Evolutionary conservation across 37 sponge, comb jelly and placozoan genomes (phyloP).

Genomic region (Beroe ovata): DNA sequence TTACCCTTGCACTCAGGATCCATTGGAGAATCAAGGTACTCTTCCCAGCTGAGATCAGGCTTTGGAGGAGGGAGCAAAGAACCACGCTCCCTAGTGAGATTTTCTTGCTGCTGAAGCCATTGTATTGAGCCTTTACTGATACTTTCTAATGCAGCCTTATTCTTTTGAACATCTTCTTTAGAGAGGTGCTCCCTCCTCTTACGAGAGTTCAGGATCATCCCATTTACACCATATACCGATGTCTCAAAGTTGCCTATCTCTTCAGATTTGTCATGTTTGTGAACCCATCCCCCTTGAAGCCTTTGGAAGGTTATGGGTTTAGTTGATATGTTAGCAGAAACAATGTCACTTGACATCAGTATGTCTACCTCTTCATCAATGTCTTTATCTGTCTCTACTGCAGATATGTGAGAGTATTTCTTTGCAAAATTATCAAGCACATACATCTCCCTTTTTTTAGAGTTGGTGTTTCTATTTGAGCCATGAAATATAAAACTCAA

Average conservation of each 20-base stretch:
- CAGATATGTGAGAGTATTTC: constrained; percentile 61
- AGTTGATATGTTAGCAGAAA: constrained; percentile 89
- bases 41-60: constrained; percentile 75
- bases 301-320: constrained; percentile 79
- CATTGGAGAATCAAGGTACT: constrained; percentile 71
- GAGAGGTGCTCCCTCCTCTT: constrained; percentile 89
- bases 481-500: constrained; percentile 89
- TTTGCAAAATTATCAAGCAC: constrained; percentile 80
- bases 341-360: constrained; percentile 80
- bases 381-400: constrained; percentile 68
- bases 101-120: constrained; percentile 56
- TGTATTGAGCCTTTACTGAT: constrained; percentile 29
- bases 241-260: constrained; percentile 80
- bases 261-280: constrained; percentile 77
- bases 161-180: constrained; percentile 76
- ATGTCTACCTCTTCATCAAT: constrained; percentile 82
- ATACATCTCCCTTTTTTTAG: constrained; percentile 71
- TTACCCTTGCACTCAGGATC: constrained; percentile 53
- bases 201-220: constrained; percentile 78
- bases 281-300: constrained; percentile 81
- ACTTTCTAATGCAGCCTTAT: constrained; percentile 70
- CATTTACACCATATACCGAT: constrained; percentile 77
- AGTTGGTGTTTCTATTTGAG: constrained; percentile 43
- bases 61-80: constrained; percentile 78
- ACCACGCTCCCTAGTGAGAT: not conserved